Evolutionary conservation across 2,113 vertebrate genomes (phyloP).

Genomic region (Apodemus speciosus): DNA sequence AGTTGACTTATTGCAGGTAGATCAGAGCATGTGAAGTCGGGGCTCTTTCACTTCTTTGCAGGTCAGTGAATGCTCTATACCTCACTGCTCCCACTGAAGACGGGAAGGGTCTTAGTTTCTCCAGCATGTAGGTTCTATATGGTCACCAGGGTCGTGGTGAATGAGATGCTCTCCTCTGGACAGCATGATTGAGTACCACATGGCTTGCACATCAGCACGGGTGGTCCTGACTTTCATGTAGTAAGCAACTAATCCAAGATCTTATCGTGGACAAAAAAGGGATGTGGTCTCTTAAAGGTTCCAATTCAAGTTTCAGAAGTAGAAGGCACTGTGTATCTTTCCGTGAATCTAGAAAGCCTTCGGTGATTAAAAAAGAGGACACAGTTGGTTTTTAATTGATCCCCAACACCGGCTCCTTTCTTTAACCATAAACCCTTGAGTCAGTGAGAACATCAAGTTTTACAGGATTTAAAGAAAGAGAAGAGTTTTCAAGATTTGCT

Average conservation of each 20-base stretch:
- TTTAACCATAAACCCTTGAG: neutral
- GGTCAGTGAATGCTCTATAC: neutral
- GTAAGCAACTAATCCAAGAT: neutral
- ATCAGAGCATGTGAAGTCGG: neutral
- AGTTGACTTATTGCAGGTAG: neutral
- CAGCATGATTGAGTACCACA: accelerated
- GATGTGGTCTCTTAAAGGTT: neutral
- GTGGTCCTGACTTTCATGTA: neutral
- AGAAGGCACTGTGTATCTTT: neutral
- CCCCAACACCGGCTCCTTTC: neutral
- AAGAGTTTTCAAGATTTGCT: neutral
- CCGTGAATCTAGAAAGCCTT: neutral
- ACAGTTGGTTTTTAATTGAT: neutral
- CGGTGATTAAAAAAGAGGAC: neutral
- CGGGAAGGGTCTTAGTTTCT: too few relatives aligned
- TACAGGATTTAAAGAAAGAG: neutral
- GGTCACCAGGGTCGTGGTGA: neutral
- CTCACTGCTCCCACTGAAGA: neutral
- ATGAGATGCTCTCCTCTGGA: neutral
- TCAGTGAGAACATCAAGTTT: neutral
- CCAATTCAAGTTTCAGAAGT: neutral
- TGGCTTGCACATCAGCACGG: neutral
- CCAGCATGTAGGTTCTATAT: neutral
- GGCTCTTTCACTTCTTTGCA: neutral
- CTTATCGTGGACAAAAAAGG: neutral